Percentiles rank a stretch among this genome's conserved stretches.
Evolutionary conservation across 2,113 vertebrate species (phyloP).

Genomic region (Rostratula benghalensis): DNA sequence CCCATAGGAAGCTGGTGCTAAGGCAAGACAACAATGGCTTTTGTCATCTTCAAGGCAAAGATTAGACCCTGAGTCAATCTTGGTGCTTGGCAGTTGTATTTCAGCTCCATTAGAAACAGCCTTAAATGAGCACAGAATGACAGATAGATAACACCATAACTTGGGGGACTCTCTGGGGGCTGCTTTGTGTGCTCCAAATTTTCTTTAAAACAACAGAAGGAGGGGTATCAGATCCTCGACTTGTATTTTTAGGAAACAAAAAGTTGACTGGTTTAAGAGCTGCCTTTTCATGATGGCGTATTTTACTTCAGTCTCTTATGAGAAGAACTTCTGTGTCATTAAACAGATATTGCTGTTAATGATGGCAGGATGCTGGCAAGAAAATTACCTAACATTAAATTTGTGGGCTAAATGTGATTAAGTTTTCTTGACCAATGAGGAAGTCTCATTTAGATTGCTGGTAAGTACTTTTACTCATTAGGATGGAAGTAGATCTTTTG

Average conservation of each 20-base stretch:
- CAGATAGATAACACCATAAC: neutral
- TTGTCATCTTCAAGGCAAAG: neutral
- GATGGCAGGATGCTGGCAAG: conserved; percentile 1
- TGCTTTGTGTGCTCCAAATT: neutral
- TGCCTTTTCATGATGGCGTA: neutral
- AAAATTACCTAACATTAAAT: neutral
- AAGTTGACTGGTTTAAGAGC: neutral
- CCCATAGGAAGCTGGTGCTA: neutral
- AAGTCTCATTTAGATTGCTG: neutral
- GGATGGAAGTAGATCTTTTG: neutral
- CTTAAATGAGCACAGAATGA: neutral
- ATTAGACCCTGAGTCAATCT: neutral
- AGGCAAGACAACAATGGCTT: neutral
- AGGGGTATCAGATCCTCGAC: neutral
- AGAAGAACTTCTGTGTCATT: neutral
- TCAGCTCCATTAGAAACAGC: neutral
- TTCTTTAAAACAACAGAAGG: neutral
- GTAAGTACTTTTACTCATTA: neutral
- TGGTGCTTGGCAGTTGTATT: neutral
- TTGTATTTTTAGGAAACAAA: neutral
- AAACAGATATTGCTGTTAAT: neutral
- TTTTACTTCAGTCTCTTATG: neutral
- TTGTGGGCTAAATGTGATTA: neutral
- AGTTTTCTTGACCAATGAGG: neutral
- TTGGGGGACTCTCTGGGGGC: neutral